A percentile compares a stretch with the other conserved stretches of the same genome.
These are phyloP conservation scores for Ageneiosus marmoratus DNA, from an alignment of 2,113 vertebrate species.

Conservation along the genomic window DNA sequence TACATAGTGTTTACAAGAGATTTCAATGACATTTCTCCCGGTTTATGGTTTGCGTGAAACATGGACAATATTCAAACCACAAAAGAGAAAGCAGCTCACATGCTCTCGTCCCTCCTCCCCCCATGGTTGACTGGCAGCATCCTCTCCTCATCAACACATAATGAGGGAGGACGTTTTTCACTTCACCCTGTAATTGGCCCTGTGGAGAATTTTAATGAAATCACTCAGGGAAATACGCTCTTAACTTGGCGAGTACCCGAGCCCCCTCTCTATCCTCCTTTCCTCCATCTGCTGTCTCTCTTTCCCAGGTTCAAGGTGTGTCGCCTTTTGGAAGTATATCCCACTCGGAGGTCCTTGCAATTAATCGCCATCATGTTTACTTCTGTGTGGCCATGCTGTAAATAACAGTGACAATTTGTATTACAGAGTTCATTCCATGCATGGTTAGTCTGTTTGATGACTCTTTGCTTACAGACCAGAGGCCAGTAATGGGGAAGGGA, in stretches of 20 bases:
- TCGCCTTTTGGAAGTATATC: conserved; percentile 28
- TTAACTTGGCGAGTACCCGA: conserved; percentile 37
- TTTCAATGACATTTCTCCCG: not conserved
- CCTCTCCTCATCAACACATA: conserved; percentile 44
- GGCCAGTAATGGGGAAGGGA: conserved; percentile 50
- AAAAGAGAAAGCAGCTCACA: conserved; percentile 11
- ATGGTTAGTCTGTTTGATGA: conserved; percentile 67
- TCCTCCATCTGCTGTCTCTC: conserved; percentile 8
- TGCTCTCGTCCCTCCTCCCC: not conserved
- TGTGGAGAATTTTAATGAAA: conserved; percentile 56
- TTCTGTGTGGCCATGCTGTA: conserved; percentile 58
- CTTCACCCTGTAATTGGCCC: conserved; percentile 52
- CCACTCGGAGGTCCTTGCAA: conserved; percentile 55
- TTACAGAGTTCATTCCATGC: conserved; percentile 74
- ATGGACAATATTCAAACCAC: conserved; percentile 2
- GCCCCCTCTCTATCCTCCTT: not conserved
- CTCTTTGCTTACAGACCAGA: conserved; percentile 63
- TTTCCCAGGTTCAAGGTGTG: conserved; percentile 34
- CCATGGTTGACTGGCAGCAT: conserved; percentile 32
- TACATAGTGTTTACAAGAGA: not conserved
- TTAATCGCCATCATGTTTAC: conserved; percentile 73
- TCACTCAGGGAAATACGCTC: conserved; percentile 52
- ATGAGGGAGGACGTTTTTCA: conserved; percentile 54
- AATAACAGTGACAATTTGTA: conserved; percentile 73
- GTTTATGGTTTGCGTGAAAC: not conserved